Evolutionary conservation across 2,797 vertebrate genomes (phyloP), one percentile per base, ranked within the genome.

Genomic region (Gadopsis marmoratus): DNA sequence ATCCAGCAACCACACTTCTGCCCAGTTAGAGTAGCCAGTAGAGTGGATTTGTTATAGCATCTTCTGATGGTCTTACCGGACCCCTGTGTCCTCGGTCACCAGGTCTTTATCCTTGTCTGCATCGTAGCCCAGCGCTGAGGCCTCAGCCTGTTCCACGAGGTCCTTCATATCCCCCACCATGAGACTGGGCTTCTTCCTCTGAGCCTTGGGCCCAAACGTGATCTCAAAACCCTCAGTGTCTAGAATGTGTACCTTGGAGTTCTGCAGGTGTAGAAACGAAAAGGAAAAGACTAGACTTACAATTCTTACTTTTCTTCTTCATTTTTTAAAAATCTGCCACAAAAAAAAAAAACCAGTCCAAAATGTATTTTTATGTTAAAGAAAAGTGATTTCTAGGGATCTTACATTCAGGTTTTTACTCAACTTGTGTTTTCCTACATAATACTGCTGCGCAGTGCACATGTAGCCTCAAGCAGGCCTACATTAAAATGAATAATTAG

Each of bases 201-300:
- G 98, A 17, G 98, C 93, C 79, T 98, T 99, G 2, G 97, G 98
- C 48, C 98, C 98, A 94, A 99, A 99, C 0, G 98, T 99, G 16
- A 94, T 97, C 91, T 97, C 97, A 79, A 98, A 99, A 0, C 96
- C 97, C 88, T 99, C 98, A 0, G 97, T 99, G 92, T 99, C 98
- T 74, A 99, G 95, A 94, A 99, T 99, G 85, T 99, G 98, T 75
- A 98, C 97, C 90, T 97, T 98, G 60, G 97, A 95, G 68, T 97
- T 98, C 98, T 99, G 93, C 68, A 45, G 41, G 26, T 19, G 4
- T 0, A 50, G n/a, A 70, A 43, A 68, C 54, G 76, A 4, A 47
- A 21, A 35, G 26, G 16, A 50, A 37, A 53, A 33, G 8, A 68
- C 54, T 3, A 78, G 17, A 26, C 2, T 2, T 41, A 29, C 9